These are phyloP conservation scores for Ormia ochracea DNA, from an alignment of 2,888 invertebrate species.

Conservation along the genomic window DNA sequence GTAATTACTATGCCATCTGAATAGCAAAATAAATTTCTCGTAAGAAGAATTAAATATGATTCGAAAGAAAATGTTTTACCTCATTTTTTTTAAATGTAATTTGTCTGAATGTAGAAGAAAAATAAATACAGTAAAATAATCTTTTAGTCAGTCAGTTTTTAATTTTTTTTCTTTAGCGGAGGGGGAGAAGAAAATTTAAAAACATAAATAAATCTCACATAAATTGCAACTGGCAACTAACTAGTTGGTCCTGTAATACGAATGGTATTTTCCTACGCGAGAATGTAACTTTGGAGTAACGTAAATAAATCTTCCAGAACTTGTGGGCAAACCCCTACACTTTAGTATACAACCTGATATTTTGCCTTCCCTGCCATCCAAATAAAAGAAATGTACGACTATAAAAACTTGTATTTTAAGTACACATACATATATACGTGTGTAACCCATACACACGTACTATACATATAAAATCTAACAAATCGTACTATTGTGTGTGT, in stretches of 20 bases:
- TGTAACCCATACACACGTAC: background rate
- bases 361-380: background rate
- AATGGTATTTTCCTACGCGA: background rate
- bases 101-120: background rate
- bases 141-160: background rate
- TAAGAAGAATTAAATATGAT: too few relatives aligned
- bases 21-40: too few relatives aligned
- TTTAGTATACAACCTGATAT: background rate
- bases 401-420: too few relatives aligned
- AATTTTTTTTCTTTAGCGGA: background rate
- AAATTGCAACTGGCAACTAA: background rate
- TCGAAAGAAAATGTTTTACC: too few relatives aligned
- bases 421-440: background rate
- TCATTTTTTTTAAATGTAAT: too few relatives aligned
- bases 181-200: conserved; percentile 6
- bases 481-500: background rate
- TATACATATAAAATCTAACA: background rate
- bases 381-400: background rate
- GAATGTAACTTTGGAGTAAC: background rate
- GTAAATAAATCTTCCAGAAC: background rate
- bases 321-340: background rate
- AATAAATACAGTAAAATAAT: background rate
- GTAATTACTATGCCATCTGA: too few relatives aligned
- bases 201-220: background rate
- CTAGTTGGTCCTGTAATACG: background rate